Base-by-base conservation (phyloP, 2,113 vertebrate genomes). In the Pipra filicauda region DNA sequence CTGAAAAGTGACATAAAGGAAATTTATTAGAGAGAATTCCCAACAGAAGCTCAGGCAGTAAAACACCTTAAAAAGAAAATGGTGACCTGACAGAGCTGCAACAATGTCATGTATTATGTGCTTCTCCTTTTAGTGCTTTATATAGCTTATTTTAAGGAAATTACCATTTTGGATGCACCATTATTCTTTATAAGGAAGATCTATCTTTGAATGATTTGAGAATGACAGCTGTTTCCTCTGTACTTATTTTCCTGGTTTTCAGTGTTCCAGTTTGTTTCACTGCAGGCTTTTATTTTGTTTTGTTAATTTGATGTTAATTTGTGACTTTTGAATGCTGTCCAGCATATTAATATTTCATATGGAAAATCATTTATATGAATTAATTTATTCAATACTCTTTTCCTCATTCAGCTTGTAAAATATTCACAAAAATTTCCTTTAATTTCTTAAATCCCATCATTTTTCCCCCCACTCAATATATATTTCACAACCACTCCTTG, bases 21-120 rank as follows among this genome's bases (percentile, higher is more conserved):
- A 89, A 93, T 96, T 97, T 97, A 93, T 85, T 89, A 54, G 41
- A 28, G 74, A 94, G 85, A 86, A 89, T 97, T 95, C 95, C 76
- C 84, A 87, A 84, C 58, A 89, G 87, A 87, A 86, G 46, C 87
- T 94, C 80, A 73, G 88, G 81, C 52, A 84, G 43, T 87, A 61
- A 76, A 95, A 89, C 59, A 88, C 24, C 76, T 96, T 81, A 67
- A 88, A 94, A 96, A 93, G 78, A 9, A 75, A 92, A 73, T 10
- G 33, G 81, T 94, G 87, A 96, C 91, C 91, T 89, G 92, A 86
- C 74, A 93, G 30, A 16, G 4, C 73, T 71, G 73, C 69, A 78
- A 20, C 39, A 87, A 48, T 95, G 61, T 88, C 61, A 73, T 89
- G 80, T 70, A 82, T 94, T 96, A 89, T 88, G 49, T 83, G 74